Evolutionary conservation across 1,140 invertebrate species (phyloP), one percentile per base, ranked within the genome.

Genomic region (Pygmarrhopalites habei): DNA sequence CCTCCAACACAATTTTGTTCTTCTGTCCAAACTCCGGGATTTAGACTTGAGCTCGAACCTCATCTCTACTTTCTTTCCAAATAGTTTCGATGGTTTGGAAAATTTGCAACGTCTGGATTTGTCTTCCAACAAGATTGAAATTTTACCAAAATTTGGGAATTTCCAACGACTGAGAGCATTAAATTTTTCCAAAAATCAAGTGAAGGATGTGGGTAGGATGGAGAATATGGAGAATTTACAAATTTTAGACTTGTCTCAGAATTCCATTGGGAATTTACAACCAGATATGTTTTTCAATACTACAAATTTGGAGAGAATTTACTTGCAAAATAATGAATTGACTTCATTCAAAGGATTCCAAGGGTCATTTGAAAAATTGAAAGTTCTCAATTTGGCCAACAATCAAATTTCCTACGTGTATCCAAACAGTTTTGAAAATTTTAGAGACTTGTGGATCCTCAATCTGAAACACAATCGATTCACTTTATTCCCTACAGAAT

Each of bases 351-450:
- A 86, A 77, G 86, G 86, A 2, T 86, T 89, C 73, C 81, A 81
- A 28, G 49, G 57, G 19, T 66, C 70, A 26, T 63, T 67, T 68
- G 29, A 68, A 46, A 41, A 65, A 59, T 76, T 90, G 29, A 84
- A 88, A 77, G 78, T 82, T 56, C 75, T 91, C 25, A 85, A 89
- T 72, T 79, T 91, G 29, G 84, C 84, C 10, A 74, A 87, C 51
- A 91, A 91, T 76, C 82, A 86, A 66, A 76, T 91, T 29, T 85
- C 82, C 70, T 89, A 89, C 73, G 75, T 89, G 32, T 89, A 87
- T 69, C 86, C 87, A 2, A 86, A 87, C 0, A 88, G 88, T 3
- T 92, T 93, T 72, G 83, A 85, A 71, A 86, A 89, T 58, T 88
- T 91, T 75, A 85, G 86, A 0, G 78, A 86, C 29, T 72, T 93